These are phyloP conservation scores for Ruditapes philippinarum DNA, from an alignment of 1,140 invertebrate species.

Conservation along the genomic window DNA sequence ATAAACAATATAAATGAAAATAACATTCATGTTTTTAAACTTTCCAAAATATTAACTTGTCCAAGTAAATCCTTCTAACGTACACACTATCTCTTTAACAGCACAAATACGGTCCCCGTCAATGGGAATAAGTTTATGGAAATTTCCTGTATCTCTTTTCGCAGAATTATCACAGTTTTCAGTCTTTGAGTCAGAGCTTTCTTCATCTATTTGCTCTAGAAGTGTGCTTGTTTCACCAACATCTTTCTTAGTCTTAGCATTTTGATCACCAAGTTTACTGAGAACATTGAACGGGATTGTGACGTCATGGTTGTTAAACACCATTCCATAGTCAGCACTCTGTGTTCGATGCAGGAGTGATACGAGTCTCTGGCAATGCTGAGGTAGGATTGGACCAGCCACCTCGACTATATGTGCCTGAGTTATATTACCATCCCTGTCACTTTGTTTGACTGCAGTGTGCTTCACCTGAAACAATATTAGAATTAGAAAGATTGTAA, in stretches of 20 bases:
- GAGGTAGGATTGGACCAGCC: slow-evolving; percentile 70
- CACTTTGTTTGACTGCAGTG: slow-evolving; percentile 70
- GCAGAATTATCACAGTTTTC: neutral
- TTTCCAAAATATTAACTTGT: neutral
- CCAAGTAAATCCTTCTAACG: slow-evolving; percentile 54
- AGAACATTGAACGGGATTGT: slow-evolving; percentile 72
- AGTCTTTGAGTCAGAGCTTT: neutral
- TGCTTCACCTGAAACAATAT: slow-evolving; percentile 76
- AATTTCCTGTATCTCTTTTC: neutral
- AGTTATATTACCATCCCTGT: slow-evolving; percentile 63
- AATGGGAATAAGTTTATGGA: neutral
- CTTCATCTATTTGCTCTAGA: neutral
- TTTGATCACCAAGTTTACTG: neutral
- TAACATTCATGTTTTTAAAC: too few relatives aligned
- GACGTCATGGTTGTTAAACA: slow-evolving; percentile 75
- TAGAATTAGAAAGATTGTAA: too few relatives aligned
- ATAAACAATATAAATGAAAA: too few relatives aligned
- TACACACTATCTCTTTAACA: slow-evolving; percentile 58
- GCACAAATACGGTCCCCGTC: slow-evolving; percentile 35
- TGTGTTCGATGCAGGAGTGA: slow-evolving; percentile 67
- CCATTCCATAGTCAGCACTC: slow-evolving; percentile 65
- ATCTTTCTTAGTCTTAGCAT: too few relatives aligned
- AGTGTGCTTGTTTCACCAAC: neutral
- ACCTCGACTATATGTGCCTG: slow-evolving; percentile 74
- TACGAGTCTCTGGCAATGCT: slow-evolving; percentile 58